Base-by-base conservation (phyloP, 2,888 invertebrate species). In the Dynastes hyllus region DNA sequence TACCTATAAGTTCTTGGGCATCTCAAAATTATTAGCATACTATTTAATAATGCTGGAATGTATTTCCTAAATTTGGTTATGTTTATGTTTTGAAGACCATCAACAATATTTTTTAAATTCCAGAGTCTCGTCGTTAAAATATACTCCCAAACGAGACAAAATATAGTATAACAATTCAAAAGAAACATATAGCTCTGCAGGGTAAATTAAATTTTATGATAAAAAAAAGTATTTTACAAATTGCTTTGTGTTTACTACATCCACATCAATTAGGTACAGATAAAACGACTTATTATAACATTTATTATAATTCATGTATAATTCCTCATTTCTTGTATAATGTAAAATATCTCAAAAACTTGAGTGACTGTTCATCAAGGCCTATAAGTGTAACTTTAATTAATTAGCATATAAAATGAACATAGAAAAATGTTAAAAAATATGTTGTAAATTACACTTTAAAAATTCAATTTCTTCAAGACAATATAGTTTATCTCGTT, bases 311-410 rank as follows among this genome's bases (percentile, higher is more conserved):
- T 58, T 58, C 22, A 58, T 13, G n/a, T 58, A 58, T 22, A 2
- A 58, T 58, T 16, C 55, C 22, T 27, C n/a, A 58, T 58, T 58
- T 58, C 27, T 58, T 58, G 2, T 55, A 8, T 55, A 16, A 37
- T 37, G 2, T 58, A 58, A 22, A 22, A 22, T 22, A 6, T 55
- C 55, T 22, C 16, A 0, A 22, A 2, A 22, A 22, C 22, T 55
- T 27, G 63, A 5, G 9, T 9, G 8, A 63, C 11, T 63, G 27
- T 63, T 63, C 11, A 13, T 32, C 22, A 29, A 32, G 63, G 63
- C 63, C 63, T 63, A 63, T 63, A 63, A 63, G 32, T 27, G 29
- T 27, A 32, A 63, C 11, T 32, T 63, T 37, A 29, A 63, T 32
- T 5, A 29, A 63, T 63, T 63, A 27, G 63, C 32, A 1, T 32